Evolutionary conservation across 2,797 vertebrate genomes (phyloP), one percentile per base, ranked within the genome.

Genomic region (Lophius americanus): DNA sequence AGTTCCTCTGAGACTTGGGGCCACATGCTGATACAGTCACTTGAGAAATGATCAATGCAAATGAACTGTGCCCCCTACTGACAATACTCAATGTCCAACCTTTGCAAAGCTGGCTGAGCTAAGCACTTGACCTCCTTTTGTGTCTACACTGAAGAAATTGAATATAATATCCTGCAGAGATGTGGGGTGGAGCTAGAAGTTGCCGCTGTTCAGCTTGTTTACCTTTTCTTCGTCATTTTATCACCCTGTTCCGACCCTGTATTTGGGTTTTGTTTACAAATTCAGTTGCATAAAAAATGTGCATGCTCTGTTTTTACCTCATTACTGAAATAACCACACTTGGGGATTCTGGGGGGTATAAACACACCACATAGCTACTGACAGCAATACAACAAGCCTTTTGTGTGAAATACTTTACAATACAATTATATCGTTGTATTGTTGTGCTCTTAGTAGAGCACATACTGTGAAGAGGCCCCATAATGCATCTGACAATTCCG

Each of bases 41-140:
- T 41, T 9, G 35, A 75, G 38, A 78, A 69, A 79, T 81, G 9
- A 77, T 73, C 57, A 73, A 59, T 68, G 75, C 63, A 85, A 81
- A 88, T 69, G 76, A 75, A 63, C 47, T 0, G 6, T 0, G 47
- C 14, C 50, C 67, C 52, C 46, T 37, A 35, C 47, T 9, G 53
- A 9, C 41, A 42, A 41, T 36, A 13, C 52, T 12, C 42, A 41
- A 36, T 23, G 55, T 35, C 4, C n/a, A 1, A 2, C 51, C 32
- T 23, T 36, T 14, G 12, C 6, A 48, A 13, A 6, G 39, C 50
- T 3, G 57, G 76, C 80, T 73, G 61, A 75, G 62, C 47, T 64
- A 39, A 44, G 32, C 52, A 9, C 36, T 36, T 73, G 69, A 77
- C 79, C 54, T 63, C 52, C 35, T 42, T 2, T 8, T 64, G 42